These are phyloP conservation scores for Trinorchestia longiramus DNA, from an alignment of 1,140 invertebrate genomes.

Conservation along the genomic window DNA sequence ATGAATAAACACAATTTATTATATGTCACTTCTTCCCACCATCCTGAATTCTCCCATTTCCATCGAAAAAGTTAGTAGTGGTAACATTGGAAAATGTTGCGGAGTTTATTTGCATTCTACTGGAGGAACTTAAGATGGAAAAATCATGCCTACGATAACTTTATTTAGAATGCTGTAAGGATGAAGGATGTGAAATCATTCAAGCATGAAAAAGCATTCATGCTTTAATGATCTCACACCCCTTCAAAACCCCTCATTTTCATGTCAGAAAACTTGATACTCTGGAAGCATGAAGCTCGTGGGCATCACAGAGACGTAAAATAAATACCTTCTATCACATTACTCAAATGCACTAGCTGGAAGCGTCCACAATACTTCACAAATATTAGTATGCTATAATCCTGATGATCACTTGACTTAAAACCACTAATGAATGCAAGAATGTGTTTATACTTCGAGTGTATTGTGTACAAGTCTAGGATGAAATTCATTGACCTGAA, in stretches of 20 bases:
- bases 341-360: too few species aligned
- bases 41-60: not conserved
- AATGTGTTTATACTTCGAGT: not conserved
- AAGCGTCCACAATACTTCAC: not conserved
- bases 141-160: too few species aligned
- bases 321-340: too few species aligned
- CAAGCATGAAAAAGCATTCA: too few species aligned
- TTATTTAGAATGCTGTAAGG: too few species aligned
- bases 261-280: too few species aligned
- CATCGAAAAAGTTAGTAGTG: not conserved
- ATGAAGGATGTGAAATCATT: too few species aligned
- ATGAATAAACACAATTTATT: not conserved
- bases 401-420: not conserved
- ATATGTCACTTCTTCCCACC: not conserved
- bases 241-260: too few species aligned
- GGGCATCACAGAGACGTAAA: too few species aligned
- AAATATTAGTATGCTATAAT: not conserved
- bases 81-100: not conserved
- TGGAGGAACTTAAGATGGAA: too few species aligned
- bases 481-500: not conserved
- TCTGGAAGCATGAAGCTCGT: too few species aligned
- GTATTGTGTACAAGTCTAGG: not conserved
- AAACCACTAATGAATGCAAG: not conserved
- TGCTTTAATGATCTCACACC: too few species aligned
- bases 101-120: not conserved